These are phyloP conservation scores for Chlorops oryzae DNA, from an alignment of 1,140 invertebrate genomes.

Conservation along the genomic window DNA sequence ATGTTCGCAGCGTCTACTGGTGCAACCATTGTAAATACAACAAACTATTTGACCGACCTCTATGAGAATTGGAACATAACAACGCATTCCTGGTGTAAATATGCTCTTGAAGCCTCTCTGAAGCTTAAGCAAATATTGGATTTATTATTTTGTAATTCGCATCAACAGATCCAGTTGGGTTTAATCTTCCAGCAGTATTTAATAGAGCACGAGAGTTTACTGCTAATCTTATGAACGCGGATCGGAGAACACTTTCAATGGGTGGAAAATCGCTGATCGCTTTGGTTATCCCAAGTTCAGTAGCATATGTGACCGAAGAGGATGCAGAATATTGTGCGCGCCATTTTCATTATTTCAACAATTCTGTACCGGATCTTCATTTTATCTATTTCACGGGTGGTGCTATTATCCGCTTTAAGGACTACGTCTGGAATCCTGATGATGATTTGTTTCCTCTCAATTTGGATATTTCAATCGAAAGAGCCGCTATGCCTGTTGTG, in stretches of 20 bases:
- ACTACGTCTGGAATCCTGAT: conserved; percentile 45
- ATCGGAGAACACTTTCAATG: conserved; percentile 38
- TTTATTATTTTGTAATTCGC: too few relatives aligned
- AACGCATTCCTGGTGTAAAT: conserved; percentile 52
- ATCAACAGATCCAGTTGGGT: conserved; percentile 46
- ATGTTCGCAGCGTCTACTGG: conserved; percentile 59
- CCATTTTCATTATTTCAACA: conserved; percentile 47
- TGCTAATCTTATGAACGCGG: conserved; percentile 44
- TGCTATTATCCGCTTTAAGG: conserved; percentile 48
- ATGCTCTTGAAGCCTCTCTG: too few relatives aligned
- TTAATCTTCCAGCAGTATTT: conserved; percentile 51
- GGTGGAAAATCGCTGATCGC: conserved; percentile 53
- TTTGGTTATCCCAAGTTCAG: conserved; percentile 48
- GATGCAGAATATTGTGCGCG: conserved; percentile 49
- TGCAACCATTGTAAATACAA: conserved; percentile 55
- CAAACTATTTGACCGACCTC: conserved; percentile 52
- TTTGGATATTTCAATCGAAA: conserved; percentile 20
- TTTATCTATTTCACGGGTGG: conserved; percentile 51
- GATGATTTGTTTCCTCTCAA: conserved; percentile 45
- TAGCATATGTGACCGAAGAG: conserved; percentile 38
- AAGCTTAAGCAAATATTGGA: too few relatives aligned
- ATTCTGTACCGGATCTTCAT: conserved; percentile 51
- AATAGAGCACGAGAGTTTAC: conserved; percentile 41
- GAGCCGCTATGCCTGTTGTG: conserved; percentile 27
- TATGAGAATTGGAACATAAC: conserved; percentile 51